A percentile compares a stretch with the other conserved stretches of the same genome.
Evolutionary conservation across 2,888 invertebrate species (phyloP).

Genomic region (Glaucopsyche alexis): DNA sequence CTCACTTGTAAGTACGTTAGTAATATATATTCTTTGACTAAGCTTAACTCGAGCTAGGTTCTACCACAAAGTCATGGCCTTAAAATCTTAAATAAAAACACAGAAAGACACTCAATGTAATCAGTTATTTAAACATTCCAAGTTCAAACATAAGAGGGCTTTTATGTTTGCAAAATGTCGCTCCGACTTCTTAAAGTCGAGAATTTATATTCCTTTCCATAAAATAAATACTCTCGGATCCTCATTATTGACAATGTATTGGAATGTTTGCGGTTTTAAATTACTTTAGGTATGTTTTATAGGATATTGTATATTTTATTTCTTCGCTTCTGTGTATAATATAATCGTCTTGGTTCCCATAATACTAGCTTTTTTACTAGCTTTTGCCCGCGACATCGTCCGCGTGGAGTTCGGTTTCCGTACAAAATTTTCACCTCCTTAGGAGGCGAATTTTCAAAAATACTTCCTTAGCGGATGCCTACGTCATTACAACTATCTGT

Average conservation of each 20-base stretch:
- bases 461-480: too few relatives aligned
- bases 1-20: too few relatives aligned
- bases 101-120: conserved; percentile 30
- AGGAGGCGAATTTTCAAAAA: too few relatives aligned
- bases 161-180: conserved; percentile 29
- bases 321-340: too few relatives aligned
- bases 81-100: conserved; percentile 25
- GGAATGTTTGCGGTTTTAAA: conserved; percentile 24
- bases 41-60: background rate
- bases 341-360: too few relatives aligned
- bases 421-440: too few relatives aligned
- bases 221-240: conserved; percentile 16
- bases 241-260: conserved; percentile 20
- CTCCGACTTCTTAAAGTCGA: conserved; percentile 25
- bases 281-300: conserved; percentile 4
- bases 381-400: too few relatives aligned
- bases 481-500: too few relatives aligned
- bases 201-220: conserved; percentile 20
- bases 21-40: too few relatives aligned
- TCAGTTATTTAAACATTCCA: conserved; percentile 32
- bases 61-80: background rate
- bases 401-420: too few relatives aligned
- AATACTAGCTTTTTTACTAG: too few relatives aligned
- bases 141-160: conserved; percentile 28
- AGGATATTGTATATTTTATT: background rate